Evolutionary conservation across 2,113 vertebrate genomes (phyloP), one percentile per base, ranked within the genome.

Genomic region (Trematocara unimaculatum): DNA sequence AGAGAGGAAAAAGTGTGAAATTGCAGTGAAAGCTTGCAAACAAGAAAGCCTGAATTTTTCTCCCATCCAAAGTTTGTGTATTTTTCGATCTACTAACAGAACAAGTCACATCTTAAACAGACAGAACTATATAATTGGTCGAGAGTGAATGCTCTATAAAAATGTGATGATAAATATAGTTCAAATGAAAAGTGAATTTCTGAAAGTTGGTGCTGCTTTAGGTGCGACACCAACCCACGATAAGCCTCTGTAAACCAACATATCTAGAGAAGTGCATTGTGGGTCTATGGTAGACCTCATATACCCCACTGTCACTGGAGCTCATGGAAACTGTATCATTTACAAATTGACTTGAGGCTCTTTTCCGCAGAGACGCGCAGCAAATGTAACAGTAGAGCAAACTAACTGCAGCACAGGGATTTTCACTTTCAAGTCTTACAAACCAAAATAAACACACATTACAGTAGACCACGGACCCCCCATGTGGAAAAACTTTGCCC

Each of bases 391-490:
- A 84, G 84, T 58, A 88, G 87, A 90, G 83, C 88, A 90, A 93
- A 91, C 84, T 72, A 83, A 91, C 84, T 89, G 86, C 82, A 87
- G 90, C 88, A 49, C 40, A 23, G 90, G 92, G 87, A 92, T 87
- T 92, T 92, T 91, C 89, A 90, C 92, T 94, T 93, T 91, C 78
- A 92, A 81, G 92, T 93, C 90, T 54, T 58, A 14, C 18, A 82
- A 91, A 86, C 45, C 81, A 87, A 92, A 94, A 94, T 88, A 94
- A 94, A 94, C 91, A 85, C 40, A 86, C 74, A 90, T 92, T 91
- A 91, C 81, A 56, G 84, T 3, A 1, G 77, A 92, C 88, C 91
- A 45, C 85, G 53, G 91, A 85, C 88, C 92, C 87, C 92, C 94
- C 89, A 53, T 62, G 81, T 79, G 84, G 40, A 67, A 29, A 72